phyloP scores from a whole-genome alignment of 2,113 vertebrate species.

The Erythrolamprus reginae region DNA sequence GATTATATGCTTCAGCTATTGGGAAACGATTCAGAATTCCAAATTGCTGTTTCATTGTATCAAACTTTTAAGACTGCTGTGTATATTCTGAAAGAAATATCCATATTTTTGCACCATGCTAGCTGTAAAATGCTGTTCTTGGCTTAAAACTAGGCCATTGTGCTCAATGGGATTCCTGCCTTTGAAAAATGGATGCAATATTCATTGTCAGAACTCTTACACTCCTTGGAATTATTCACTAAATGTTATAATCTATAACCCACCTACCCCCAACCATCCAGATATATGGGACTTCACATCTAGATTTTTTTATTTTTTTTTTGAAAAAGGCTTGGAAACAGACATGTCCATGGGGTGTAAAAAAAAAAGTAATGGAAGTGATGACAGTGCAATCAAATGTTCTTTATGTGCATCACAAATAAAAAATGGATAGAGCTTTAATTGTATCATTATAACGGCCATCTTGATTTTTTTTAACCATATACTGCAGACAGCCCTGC shows the following conservation, averaged over 20 bases:
- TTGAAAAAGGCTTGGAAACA: not conserved
- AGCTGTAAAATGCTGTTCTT: slow-evolving; percentile 18
- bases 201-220: slow-evolving; percentile 13
- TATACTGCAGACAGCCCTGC: not conserved
- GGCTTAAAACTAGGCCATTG: slow-evolving; percentile 18
- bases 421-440: not conserved
- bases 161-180: slow-evolving; percentile 9
- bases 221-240: not conserved
- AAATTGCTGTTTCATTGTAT: slow-evolving; percentile 44
- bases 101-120: slow-evolving; percentile 15
- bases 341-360: not conserved
- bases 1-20: slow-evolving; percentile 39
- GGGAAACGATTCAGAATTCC: slow-evolving; percentile 55
- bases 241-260: slow-evolving; percentile 10
- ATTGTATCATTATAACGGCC: not conserved
- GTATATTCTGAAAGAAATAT: slow-evolving; percentile 38
- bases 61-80: slow-evolving; percentile 41
- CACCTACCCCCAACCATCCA: not conserved
- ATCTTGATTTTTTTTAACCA: not conserved
- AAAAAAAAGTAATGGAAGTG: not conserved
- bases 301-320: not conserved
- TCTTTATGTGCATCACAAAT: not conserved
- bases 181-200: slow-evolving; percentile 10
- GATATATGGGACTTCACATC: not conserved
- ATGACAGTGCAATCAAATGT: not conserved